These are phyloP conservation scores for Chloroclystis v-ata DNA, from an alignment of 2,888 invertebrate species.

Conservation along the genomic window DNA sequence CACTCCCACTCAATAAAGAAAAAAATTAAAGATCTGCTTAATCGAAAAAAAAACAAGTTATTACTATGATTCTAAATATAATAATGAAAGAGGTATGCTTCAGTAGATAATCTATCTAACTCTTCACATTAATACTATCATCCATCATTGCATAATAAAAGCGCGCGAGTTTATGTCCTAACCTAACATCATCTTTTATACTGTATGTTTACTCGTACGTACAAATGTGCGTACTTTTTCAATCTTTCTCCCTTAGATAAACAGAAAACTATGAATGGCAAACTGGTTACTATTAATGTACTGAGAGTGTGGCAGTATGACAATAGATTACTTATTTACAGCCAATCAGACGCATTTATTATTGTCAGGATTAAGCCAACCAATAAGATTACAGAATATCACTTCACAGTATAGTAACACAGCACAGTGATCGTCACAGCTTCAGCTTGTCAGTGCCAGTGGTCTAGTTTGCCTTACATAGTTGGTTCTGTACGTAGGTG, in stretches of 20 bases:
- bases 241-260: too few species aligned
- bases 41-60: too few species aligned
- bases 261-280: too few species aligned
- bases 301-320: too few species aligned
- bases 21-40: background rate
- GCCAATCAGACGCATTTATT: too few species aligned
- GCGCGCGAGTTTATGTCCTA: conserved; percentile 25
- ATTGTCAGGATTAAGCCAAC: too few species aligned
- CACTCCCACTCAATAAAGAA: background rate
- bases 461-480: conserved; percentile 10
- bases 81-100: too few species aligned
- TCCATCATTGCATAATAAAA: conserved; percentile 23
- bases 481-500: conserved; percentile 30
- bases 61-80: too few species aligned
- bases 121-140: background rate
- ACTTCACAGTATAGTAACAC: too few species aligned
- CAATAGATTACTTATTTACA: too few species aligned
- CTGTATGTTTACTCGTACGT: background rate
- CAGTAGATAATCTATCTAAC: conserved; percentile 4
- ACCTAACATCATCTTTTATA: conserved; percentile 9
- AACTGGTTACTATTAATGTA: too few species aligned
- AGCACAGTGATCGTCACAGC: conserved; percentile 1
- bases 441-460: background rate
- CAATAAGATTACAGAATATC: too few species aligned
- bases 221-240: conserved; percentile 2